Evolutionary conservation across 2,888 invertebrate genomes (phyloP), one percentile per base, ranked within the genome.

Genomic region (Dexiosoma caninum): DNA sequence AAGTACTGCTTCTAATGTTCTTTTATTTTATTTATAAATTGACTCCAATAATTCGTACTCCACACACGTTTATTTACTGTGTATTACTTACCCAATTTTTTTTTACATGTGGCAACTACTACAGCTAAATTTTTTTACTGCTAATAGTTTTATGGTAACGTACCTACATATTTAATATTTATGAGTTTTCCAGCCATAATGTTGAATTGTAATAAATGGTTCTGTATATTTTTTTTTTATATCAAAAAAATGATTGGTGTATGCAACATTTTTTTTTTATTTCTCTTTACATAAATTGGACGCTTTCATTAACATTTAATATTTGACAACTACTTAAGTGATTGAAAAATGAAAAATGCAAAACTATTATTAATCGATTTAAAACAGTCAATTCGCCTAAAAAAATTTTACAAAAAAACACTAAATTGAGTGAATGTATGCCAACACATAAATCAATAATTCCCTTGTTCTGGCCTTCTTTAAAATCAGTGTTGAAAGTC

Each of bases 71-170:
- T 19, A 35, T 69, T 74, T 49, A 62, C 42, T 55, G 62, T 67
- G 72, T 74, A 74, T 62, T 51, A 55, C 21, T 23, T 57, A 6
- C 35, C 23, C 59, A 19, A 16, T 59, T 8, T 49, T 59, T 49
- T 78, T 57, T 35, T 55, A 62, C 74, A 69, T 78, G 69, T 57
- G 46, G 49, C n/a, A 40, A n/a, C 70, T 64, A 69, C 40, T 78
- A 78, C 49, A 51, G 35, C 9, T 46, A 78, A 59, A 44, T 30
- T 51, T 67, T 46, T 23, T 40, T 19, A 42, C 16, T 0, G 2
- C 10, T 14, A 12, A 59, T 8, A 40, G 16, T 32, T 27, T 21
- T 37, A 8, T 3, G n/a, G n/a, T n/a, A n/a, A n/a, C n/a, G n/a
- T 57, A 16, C 42, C 60, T 59, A 27, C 35, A 21, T 32, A n/a